phyloP scores from a whole-genome alignment of 2,888 invertebrate species.

The Eupelmus urozonus region DNA sequence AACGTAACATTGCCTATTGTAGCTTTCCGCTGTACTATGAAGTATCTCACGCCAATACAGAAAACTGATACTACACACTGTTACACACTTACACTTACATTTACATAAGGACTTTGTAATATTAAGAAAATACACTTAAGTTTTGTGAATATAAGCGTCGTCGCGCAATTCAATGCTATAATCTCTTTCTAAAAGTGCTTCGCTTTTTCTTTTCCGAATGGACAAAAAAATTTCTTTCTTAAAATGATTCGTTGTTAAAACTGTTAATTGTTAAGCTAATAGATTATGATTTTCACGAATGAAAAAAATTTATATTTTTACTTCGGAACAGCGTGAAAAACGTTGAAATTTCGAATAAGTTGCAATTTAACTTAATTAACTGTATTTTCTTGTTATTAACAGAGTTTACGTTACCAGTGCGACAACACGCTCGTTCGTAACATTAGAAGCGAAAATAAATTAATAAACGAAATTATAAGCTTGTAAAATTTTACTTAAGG shows the following conservation, averaged over 20 bases:
- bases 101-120: slow-evolving; percentile 35
- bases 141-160: slow-evolving; percentile 13
- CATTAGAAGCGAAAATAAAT: slow-evolving; percentile 9
- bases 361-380: slow-evolving; percentile 11
- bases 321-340: neutral
- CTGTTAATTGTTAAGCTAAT: slow-evolving; percentile 1
- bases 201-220: neutral
- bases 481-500: slow-evolving; percentile 40
- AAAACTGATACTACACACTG: slow-evolving; percentile 14
- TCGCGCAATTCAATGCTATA: neutral
- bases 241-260: neutral
- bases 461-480: neutral
- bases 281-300: neutral
- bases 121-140: slow-evolving; percentile 34
- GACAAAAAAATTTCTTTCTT: neutral
- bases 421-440: slow-evolving; percentile 14
- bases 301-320: slow-evolving; percentile 5
- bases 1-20: slow-evolving; percentile 42
- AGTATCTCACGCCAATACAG: slow-evolving; percentile 28
- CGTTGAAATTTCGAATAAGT: neutral
- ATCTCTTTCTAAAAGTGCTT: neutral
- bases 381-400: slow-evolving; percentile 13
- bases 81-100: slow-evolving; percentile 33
- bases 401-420: slow-evolving; percentile 26
- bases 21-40: slow-evolving; percentile 23